Evolutionary conservation across 2,797 vertebrate species (phyloP).

Genomic region (Pteronotus mesoamericanus): DNA sequence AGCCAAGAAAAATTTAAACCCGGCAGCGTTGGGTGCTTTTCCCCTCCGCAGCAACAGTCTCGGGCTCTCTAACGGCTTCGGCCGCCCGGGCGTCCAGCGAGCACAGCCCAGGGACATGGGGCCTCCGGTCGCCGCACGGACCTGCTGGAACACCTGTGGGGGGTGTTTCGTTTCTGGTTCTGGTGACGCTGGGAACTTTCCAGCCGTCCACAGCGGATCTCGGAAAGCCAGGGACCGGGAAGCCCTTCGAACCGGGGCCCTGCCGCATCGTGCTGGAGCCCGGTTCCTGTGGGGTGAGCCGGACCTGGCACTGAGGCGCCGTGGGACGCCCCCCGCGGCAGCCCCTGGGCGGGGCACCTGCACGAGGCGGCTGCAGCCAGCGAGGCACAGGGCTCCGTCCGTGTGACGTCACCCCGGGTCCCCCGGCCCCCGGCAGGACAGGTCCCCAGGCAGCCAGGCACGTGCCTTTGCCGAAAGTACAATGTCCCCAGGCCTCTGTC

Average conservation of each 20-base stretch:
- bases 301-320: not conserved
- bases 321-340: not conserved
- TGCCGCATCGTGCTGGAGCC: not conserved
- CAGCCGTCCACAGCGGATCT: not conserved
- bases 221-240: not conserved
- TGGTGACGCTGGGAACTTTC: constrained; percentile 22
- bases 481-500: not conserved
- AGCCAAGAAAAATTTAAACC: not conserved
- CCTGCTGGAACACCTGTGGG: not conserved
- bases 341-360: accelerated
- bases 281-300: not conserved
- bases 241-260: not conserved
- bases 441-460: not conserved
- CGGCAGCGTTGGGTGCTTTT: not conserved
- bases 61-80: not conserved
- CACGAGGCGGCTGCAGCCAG: not conserved
- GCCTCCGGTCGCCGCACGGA: not conserved
- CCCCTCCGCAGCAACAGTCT: not conserved
- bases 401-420: not conserved
- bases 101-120: not conserved
- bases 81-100: not conserved
- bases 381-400: not conserved
- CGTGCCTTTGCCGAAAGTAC: too few species aligned
- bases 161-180: not conserved
- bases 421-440: not conserved